Conservation (phyloP, 1,140 invertebrate species). For the Physella acuta region DNA sequence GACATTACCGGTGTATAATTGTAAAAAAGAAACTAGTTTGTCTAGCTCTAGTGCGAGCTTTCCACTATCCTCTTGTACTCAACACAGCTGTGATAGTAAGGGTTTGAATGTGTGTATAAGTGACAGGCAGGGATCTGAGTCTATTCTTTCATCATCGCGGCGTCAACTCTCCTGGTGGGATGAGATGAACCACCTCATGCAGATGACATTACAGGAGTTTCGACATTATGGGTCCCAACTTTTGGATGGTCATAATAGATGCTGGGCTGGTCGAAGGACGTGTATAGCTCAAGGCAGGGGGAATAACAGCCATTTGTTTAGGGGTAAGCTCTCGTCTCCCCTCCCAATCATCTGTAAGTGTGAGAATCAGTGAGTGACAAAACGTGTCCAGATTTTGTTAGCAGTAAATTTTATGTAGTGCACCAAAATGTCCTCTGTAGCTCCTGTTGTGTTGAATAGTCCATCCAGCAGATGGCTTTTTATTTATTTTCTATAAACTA, state of each 20-base stretch:
- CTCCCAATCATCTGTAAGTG: too few species aligned
- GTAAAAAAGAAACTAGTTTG: conserved; percentile 21
- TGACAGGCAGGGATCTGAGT: conserved; percentile 12
- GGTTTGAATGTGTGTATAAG: conserved; percentile 26
- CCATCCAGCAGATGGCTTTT: too few species aligned
- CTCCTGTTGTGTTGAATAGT: conserved; percentile 22
- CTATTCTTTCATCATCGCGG: not conserved
- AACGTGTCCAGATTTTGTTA: too few species aligned
- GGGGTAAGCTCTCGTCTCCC: conserved; percentile 26
- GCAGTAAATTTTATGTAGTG: not conserved
- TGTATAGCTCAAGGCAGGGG: conserved; percentile 27
- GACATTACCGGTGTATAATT: conserved; percentile 44
- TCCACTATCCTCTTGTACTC: not conserved
- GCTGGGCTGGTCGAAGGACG: conserved; percentile 1
- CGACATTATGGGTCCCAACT: conserved; percentile 17
- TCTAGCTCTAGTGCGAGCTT: not conserved
- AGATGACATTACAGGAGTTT: conserved; percentile 26
- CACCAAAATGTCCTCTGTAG: conserved; percentile 24
- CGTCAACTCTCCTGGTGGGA: conserved; percentile 23
- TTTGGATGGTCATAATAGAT: conserved; percentile 13
- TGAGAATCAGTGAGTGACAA: too few species aligned
- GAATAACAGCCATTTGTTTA: conserved; percentile 28
- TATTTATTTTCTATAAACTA: too few species aligned
- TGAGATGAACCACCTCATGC: conserved; percentile 21
- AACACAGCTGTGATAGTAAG: conserved; percentile 16